Percentiles rank a stretch among this genome's conserved stretches.
These are phyloP conservation scores for Chaetodon auriga DNA, from an alignment of 2,113 vertebrate species.

Conservation along the genomic window DNA sequence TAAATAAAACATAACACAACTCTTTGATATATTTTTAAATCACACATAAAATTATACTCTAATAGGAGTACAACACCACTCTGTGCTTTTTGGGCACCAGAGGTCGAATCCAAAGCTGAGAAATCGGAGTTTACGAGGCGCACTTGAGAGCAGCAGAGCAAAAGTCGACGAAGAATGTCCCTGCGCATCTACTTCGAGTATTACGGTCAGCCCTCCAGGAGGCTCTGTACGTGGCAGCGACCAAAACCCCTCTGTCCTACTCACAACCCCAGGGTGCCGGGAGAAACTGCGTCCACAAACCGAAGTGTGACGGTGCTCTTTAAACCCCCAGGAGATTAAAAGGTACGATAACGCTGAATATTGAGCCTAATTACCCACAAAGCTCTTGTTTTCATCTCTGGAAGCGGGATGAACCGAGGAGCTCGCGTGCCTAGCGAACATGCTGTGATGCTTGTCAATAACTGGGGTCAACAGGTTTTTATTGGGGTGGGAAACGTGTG, in stretches of 20 bases:
- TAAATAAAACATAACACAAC: background rate
- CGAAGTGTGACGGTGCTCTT: background rate
- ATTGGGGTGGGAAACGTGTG: background rate
- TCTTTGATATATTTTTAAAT: too few relatives aligned
- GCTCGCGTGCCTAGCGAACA: slow-evolving; percentile 47
- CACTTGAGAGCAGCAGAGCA: background rate
- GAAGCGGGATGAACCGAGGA: background rate
- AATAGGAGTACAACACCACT: too few relatives aligned
- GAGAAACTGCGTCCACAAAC: background rate
- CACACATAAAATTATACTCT: too few relatives aligned
- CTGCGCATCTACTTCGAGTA: slow-evolving; percentile 49
- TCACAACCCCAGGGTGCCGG: slow-evolving; percentile 28
- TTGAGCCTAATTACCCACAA: accelerated
- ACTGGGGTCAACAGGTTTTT: slow-evolving; percentile 29
- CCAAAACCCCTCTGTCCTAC: slow-evolving; percentile 36
- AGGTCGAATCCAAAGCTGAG: background rate
- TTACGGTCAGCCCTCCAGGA: slow-evolving; percentile 51
- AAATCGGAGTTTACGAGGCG: background rate
- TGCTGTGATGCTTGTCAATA: slow-evolving; percentile 51
- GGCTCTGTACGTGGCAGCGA: slow-evolving; percentile 83
- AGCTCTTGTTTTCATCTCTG: background rate
- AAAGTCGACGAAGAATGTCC: background rate
- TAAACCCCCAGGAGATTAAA: accelerated
- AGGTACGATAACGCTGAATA: slow-evolving; percentile 58
- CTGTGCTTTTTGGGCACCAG: too few relatives aligned